Percentiles rank a stretch among this genome's conserved stretches.
phyloP scores from a whole-genome alignment of 2,113 vertebrate genomes.

The Nanger granti region DNA sequence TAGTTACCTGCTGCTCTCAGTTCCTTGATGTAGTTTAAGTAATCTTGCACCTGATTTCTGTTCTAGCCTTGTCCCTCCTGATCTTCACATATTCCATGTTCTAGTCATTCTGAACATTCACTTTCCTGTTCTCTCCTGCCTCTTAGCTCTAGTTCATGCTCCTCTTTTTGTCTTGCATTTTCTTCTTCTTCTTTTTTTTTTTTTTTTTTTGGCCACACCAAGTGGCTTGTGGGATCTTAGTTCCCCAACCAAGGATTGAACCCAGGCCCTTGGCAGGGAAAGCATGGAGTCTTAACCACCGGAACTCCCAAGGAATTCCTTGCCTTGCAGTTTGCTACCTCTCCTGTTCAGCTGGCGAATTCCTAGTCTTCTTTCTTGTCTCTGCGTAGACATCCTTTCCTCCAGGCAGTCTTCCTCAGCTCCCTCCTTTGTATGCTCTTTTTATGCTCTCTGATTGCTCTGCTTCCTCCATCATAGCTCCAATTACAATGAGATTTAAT shows the following conservation, averaged over 20 bases:
- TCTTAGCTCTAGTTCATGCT: neutral
- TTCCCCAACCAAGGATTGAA: neutral
- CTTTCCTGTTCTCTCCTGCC: neutral
- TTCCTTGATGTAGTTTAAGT: neutral
- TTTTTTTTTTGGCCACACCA: neutral
- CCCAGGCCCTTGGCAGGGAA: neutral
- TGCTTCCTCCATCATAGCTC: neutral
- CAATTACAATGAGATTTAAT: neutral
- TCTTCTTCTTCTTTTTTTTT: neutral
- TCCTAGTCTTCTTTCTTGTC: neutral
- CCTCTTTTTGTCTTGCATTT: neutral
- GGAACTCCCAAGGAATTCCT: neutral
- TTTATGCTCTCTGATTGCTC: neutral
- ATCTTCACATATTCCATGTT: neutral
- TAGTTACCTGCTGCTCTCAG: neutral
- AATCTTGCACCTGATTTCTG: neutral
- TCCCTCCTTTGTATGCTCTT: neutral
- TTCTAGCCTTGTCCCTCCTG: neutral
- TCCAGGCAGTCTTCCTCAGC: neutral
- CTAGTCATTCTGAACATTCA: neutral
- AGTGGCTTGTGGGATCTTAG: neutral
- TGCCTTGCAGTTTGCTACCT: neutral
- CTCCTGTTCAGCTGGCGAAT: neutral
- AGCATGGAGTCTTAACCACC: neutral
- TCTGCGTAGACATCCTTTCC: neutral